Conservation (phyloP, 2,797 vertebrate species). For the Loris lydekkerianus region DNA sequence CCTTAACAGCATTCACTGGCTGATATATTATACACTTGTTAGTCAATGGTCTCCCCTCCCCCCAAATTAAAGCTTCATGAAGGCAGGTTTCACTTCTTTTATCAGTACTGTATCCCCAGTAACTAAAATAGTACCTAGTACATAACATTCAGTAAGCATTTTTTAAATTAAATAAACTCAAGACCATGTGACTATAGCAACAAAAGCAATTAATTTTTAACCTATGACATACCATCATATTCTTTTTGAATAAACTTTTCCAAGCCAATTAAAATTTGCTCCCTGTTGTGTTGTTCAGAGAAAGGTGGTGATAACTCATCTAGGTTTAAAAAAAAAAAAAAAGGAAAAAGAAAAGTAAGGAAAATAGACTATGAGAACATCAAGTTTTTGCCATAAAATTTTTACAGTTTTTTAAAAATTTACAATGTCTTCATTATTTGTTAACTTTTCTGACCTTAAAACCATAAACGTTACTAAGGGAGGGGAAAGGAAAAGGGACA, state of each 20-base stretch:
- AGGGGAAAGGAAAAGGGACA: neutral
- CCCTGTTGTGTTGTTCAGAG: conserved; percentile 96
- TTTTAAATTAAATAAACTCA: conserved; percentile 65
- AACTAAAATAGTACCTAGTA: conserved; percentile 43
- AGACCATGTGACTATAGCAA: conserved; percentile 51
- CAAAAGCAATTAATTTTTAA: conserved; percentile 59
- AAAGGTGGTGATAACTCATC: conserved; percentile 95
- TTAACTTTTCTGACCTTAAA: conserved; percentile 59
- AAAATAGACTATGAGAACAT: conserved; percentile 68
- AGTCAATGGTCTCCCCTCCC: neutral
- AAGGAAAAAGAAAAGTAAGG: conserved; percentile 74
- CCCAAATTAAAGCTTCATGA: conserved; percentile 53
- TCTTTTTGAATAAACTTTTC: conserved; percentile 98
- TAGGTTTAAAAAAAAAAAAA: conserved; percentile 84
- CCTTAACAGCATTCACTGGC: conserved; percentile 54
- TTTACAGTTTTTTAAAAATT: neutral
- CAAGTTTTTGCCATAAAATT: conserved; percentile 60
- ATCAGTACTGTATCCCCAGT: conserved; percentile 35
- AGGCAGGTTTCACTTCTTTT: conserved; percentile 49
- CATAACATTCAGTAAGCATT: conserved; percentile 58
- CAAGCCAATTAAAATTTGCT: conserved; percentile 96
- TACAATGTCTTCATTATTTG: conserved; percentile 59
- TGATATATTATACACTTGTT: conserved; percentile 29
- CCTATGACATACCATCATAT: conserved; percentile 93
- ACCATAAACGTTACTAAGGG: conserved; percentile 26